Conservation (phyloP, 1,140 invertebrate genomes). For the Cydia pomonella region DNA sequence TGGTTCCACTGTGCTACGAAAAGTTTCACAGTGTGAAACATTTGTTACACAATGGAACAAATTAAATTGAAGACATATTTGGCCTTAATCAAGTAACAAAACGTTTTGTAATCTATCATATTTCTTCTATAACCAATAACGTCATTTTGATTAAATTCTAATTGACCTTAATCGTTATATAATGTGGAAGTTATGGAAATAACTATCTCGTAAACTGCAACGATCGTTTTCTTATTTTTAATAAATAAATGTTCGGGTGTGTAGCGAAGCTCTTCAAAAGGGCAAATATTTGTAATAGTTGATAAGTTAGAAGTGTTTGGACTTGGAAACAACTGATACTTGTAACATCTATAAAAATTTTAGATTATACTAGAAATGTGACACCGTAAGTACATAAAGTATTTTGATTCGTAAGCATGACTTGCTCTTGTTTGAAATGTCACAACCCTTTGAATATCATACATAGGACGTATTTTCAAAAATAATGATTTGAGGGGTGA, state of each 20-base stretch:
- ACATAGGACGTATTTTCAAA: too few relatives aligned
- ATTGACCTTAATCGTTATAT: not conserved
- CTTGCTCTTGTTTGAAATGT: constrained; percentile 39
- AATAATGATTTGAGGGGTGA: too few relatives aligned
- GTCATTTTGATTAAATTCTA: not conserved
- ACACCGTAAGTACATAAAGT: too few relatives aligned
- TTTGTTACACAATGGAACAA: constrained; percentile 4
- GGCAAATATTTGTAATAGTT: constrained; percentile 20
- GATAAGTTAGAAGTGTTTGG: constrained; percentile 22
- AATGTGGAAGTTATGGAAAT: not conserved
- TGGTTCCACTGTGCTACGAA: not conserved
- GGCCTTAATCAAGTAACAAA: not conserved
- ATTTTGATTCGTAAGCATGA: too few relatives aligned
- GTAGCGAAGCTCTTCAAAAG: constrained; percentile 26
- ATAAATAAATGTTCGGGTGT: constrained; percentile 26
- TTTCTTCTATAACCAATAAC: not conserved
- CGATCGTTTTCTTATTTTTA: constrained; percentile 10
- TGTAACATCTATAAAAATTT: too few relatives aligned
- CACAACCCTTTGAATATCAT: constrained; percentile 36
- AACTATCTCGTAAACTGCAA: not conserved
- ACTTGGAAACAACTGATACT: not conserved
- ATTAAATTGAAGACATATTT: not conserved
- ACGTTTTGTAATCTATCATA: not conserved
- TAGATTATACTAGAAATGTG: too few relatives aligned
- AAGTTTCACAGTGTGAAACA: not conserved